phyloP scores from a whole-genome alignment of 2,888 invertebrate genomes.

The Brenthis hecate region DNA sequence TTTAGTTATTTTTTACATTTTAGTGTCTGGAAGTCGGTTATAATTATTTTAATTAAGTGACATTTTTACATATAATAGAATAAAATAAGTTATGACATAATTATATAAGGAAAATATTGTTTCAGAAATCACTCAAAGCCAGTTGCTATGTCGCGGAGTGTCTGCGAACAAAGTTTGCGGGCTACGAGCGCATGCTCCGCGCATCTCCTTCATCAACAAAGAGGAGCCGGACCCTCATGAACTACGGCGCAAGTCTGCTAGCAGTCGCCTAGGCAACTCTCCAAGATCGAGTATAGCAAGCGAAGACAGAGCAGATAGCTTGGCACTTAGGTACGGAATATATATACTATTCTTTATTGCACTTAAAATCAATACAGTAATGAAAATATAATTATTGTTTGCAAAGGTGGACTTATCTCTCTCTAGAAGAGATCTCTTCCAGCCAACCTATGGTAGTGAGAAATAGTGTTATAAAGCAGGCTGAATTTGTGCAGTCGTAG shows the following conservation, averaged over 20 bases:
- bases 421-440: too few relatives aligned
- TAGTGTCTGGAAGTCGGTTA: too few relatives aligned
- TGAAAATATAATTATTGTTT: too few relatives aligned
- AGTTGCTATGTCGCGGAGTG: slow-evolving; percentile 71
- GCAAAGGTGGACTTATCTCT: too few relatives aligned
- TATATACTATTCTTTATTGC: too few relatives aligned
- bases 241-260: slow-evolving; percentile 70
- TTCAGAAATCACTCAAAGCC: slow-evolving; percentile 63
- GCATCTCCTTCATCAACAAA: slow-evolving; percentile 72
- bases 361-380: too few relatives aligned
- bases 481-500: too few relatives aligned
- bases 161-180: slow-evolving; percentile 72
- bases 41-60: too few relatives aligned
- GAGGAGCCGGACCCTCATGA: slow-evolving; percentile 67
- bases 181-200: slow-evolving; percentile 69
- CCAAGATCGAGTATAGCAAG: slow-evolving; percentile 76
- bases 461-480: too few relatives aligned
- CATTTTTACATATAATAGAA: neutral
- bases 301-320: slow-evolving; percentile 78
- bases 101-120: slow-evolving; percentile 9
- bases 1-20: too few relatives aligned
- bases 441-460: too few relatives aligned
- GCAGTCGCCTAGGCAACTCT: slow-evolving; percentile 72
- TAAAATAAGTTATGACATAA: slow-evolving; percentile 9
- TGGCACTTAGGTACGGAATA: slow-evolving; percentile 81